phyloP scores from a whole-genome alignment of 2,888 invertebrate genomes.

The Urechis unicinctus region DNA sequence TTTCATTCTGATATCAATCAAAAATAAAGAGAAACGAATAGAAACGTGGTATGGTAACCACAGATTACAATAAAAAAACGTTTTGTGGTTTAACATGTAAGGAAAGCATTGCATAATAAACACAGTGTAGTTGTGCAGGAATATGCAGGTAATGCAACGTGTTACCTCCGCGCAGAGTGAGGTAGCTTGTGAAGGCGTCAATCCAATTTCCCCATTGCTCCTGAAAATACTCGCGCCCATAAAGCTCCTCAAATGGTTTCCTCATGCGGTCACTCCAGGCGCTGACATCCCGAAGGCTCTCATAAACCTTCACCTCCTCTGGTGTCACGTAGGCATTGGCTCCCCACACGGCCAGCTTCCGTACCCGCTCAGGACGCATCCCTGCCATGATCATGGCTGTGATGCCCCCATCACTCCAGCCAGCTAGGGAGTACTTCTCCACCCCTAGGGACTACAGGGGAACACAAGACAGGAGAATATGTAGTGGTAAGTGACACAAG shows the following conservation, averaged over 20 bases:
- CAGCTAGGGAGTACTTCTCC: conserved; percentile 65
- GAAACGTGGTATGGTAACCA: too few species aligned
- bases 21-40: too few species aligned
- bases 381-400: conserved; percentile 72
- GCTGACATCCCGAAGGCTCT: conserved; percentile 56
- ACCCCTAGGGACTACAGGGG: conserved; percentile 59
- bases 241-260: conserved; percentile 65
- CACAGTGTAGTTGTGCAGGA: not conserved
- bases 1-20: too few species aligned
- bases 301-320: conserved; percentile 60
- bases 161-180: conserved; percentile 53
- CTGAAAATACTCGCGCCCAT: conserved; percentile 67
- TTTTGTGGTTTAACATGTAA: too few species aligned
- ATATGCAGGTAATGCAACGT: too few species aligned
- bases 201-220: conserved; percentile 69
- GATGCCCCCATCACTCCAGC: conserved; percentile 87
- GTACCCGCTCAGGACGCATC: conserved; percentile 61
- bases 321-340: conserved; percentile 68
- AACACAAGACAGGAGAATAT: too few species aligned
- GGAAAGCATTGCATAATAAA: not conserved
- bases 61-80: too few species aligned
- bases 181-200: conserved; percentile 57
- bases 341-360: conserved; percentile 73
- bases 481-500: too few species aligned
- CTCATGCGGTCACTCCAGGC: conserved; percentile 76